phyloP scores from a whole-genome alignment of 2,113 vertebrate species.

The Strix uralensis region DNA sequence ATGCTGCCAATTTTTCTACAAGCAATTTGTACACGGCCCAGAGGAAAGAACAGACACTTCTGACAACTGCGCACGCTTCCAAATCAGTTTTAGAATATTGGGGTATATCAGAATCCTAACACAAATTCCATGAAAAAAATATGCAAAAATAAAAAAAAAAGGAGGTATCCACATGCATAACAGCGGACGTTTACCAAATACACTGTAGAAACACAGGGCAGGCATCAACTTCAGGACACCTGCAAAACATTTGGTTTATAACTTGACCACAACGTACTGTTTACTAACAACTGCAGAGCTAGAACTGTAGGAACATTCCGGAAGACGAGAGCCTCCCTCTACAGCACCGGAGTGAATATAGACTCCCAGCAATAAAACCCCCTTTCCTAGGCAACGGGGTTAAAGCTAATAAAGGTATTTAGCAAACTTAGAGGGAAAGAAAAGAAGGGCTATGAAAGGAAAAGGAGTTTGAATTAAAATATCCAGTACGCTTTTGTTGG shows the following conservation, averaged over 20 bases:
- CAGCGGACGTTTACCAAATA: not conserved
- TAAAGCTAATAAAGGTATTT: constrained; percentile 16
- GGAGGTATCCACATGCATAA: not conserved
- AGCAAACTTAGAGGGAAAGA: not conserved
- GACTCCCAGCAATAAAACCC: not conserved
- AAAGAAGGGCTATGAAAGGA: not conserved
- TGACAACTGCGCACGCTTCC: not conserved
- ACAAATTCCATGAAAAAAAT: not conserved
- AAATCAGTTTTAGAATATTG: not conserved
- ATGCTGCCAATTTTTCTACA: not conserved
- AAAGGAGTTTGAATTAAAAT: not conserved
- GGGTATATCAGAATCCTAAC: not conserved
- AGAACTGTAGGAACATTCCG: not conserved
- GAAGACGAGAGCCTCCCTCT: not conserved
- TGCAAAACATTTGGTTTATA: not conserved
- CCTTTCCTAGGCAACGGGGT: not conserved
- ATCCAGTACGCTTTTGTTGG: not conserved
- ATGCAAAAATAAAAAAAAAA: not conserved
- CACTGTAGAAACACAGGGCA: not conserved
- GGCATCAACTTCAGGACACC: not conserved
- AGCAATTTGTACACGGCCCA: not conserved
- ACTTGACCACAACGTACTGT: not conserved
- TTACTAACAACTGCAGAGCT: not conserved
- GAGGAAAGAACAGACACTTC: not conserved
- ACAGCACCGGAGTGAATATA: not conserved